A percentile compares a stretch with the other conserved stretches of the same genome.
These are phyloP conservation scores for Siphlonurus alternatus DNA, from an alignment of 2,888 invertebrate species.

Conservation along the genomic window DNA sequence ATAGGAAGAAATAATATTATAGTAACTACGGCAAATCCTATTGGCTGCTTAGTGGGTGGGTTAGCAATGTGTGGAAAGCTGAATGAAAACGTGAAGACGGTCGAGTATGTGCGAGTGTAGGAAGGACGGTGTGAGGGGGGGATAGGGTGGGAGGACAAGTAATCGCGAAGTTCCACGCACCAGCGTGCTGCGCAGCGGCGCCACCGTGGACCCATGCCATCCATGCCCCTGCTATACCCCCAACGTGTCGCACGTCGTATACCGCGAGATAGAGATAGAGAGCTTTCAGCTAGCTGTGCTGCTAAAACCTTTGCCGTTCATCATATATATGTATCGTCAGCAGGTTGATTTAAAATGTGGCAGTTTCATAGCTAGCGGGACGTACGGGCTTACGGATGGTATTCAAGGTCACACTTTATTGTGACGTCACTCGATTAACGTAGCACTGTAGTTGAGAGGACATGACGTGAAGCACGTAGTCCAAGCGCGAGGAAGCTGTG, in stretches of 20 bases:
- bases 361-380: no score
- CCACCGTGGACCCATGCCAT: no score
- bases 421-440: background rate
- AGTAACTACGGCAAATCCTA: no score
- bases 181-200: background rate
- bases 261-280: no score
- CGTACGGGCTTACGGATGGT: background rate
- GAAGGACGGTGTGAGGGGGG: background rate
- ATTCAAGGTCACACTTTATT: background rate
- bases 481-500: background rate
- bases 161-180: background rate
- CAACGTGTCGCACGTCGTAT: no score
- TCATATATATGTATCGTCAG: no score
- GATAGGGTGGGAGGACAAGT: background rate
- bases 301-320: no score
- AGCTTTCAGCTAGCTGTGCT: no score
- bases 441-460: background rate
- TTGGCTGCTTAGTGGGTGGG: background rate
- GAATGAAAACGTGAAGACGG: no score
- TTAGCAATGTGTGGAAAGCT: background rate
- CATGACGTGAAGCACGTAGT: background rate
- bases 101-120: background rate
- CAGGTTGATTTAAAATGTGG: no score
- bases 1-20: background rate
- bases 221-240: no score